These are phyloP conservation scores for Brienomyrus brachyistius DNA, from an alignment of 2,113 vertebrate species.

Conservation along the genomic window DNA sequence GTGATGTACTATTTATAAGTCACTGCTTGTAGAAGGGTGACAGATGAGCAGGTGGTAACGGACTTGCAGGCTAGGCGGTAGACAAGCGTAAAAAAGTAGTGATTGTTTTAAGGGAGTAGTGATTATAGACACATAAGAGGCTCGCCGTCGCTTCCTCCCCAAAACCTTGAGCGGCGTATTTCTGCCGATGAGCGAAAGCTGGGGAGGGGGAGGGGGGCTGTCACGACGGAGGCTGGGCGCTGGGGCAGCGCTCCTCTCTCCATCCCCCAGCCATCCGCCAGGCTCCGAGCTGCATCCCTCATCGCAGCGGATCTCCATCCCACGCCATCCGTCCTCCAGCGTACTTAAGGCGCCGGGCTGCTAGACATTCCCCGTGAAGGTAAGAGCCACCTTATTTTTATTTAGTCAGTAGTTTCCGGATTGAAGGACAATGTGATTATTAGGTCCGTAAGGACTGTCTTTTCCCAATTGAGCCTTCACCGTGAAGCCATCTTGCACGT, in stretches of 20 bases:
- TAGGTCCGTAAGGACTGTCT: neutral
- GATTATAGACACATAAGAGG: neutral
- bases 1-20: neutral
- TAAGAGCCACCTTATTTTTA: neutral
- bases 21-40: neutral
- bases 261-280: neutral
- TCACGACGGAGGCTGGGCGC: neutral
- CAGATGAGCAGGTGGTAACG: neutral
- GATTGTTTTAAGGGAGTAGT: neutral
- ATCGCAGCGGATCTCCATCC: neutral
- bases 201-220: neutral
- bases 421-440: neutral
- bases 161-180: conserved; percentile 2
- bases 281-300: neutral
- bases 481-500: conserved; percentile 20
- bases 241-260: neutral
- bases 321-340: neutral
- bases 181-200: neutral
- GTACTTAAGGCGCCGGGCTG: neutral
- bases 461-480: neutral
- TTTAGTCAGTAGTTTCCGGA: neutral
- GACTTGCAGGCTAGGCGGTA: neutral
- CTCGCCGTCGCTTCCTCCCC: neutral
- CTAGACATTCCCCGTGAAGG: neutral
- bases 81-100: neutral